Base-by-base conservation (phyloP, 2,888 invertebrate species). In the Pecten maximus region DNA sequence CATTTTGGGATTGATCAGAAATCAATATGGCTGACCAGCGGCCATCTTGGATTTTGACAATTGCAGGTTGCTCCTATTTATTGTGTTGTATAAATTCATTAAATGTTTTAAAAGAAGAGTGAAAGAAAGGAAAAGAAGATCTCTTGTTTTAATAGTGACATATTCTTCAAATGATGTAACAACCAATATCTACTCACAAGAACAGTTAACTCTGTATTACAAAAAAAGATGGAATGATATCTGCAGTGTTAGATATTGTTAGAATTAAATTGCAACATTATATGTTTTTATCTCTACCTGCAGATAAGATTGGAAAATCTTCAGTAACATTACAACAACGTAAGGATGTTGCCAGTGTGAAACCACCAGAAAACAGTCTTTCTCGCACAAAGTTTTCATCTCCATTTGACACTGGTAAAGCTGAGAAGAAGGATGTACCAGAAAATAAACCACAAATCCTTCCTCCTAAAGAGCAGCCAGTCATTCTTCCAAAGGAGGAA, bases 281-380 rank as follows among this genome's bases (percentile, higher is more conserved):
- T 8, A 19, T 54, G 2, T 23, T n/a, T 19, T 54, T 54, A 4
- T 8, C 12, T 44, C 4, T 54, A 0, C 23, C 16, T 74, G 28
- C 74, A 74, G 74, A 28, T 74, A 74, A 74, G 35, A 35, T 23
- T 35, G 87, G 50, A 86, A n/a, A 89, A 35, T 48, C 87, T 40
- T 87, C 28, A 40, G 15, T 23, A n/a, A 60, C 35, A 40, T 39
- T n/a, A 2, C 39, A 28, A 40, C 35, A 88, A n/a, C 40, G n/a
- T 4, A 74, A 74, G 15, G 44, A 60, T 40, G 90, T 44, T 86
- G 89, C 90, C 2, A 87, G 48, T 12, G 89, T 35, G 12, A 48
- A 87, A 44, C 87, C 90, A 35, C 40, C 40, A 10, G 44, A 44
- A n/a, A 28, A 12, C 23, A 44, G 89, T 19, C 40, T 40, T 39